Evolutionary conservation across 2,888 invertebrate species (phyloP).

Genomic region (Blastobasis lacticolella): DNA sequence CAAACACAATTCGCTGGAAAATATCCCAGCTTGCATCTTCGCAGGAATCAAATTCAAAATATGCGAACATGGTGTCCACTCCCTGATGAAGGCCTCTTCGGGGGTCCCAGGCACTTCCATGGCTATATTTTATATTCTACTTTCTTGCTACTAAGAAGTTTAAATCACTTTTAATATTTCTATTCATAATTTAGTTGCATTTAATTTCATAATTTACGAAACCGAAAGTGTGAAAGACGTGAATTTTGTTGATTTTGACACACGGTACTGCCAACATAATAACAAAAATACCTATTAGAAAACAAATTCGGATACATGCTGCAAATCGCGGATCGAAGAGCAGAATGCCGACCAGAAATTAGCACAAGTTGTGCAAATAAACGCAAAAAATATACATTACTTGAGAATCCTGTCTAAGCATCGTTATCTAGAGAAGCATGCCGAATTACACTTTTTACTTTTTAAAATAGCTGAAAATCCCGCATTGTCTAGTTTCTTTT

Average conservation of each 20-base stretch:
- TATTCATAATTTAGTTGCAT: background rate
- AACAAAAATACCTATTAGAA: background rate
- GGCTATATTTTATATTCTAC: conserved; percentile 10
- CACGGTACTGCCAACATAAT: background rate
- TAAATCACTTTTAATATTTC: background rate
- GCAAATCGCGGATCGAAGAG: no score
- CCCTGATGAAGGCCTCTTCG: conserved; percentile 75
- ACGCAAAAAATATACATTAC: no score
- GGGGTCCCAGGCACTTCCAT: conserved; percentile 63
- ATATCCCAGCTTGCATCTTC: conserved; percentile 82
- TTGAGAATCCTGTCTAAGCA: no score
- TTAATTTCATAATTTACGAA: background rate
- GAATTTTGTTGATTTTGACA: conserved; percentile 12
- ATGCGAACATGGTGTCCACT: conserved; percentile 87
- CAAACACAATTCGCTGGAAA: conserved; percentile 81
- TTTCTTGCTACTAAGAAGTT: conserved; percentile 4
- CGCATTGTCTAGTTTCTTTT: no score
- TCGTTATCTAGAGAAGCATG: no score
- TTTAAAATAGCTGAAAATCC: no score
- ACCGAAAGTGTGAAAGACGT: background rate
- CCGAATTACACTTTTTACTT: no score
- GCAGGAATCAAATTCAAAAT: conserved; percentile 84
- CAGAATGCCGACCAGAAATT: no score
- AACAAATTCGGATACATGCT: no score
- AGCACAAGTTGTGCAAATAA: no score